A percentile compares a stretch with the other conserved stretches of the same genome.
Conservation (phyloP, 1,140 invertebrate genomes). For the Apis dorsata region DNA sequence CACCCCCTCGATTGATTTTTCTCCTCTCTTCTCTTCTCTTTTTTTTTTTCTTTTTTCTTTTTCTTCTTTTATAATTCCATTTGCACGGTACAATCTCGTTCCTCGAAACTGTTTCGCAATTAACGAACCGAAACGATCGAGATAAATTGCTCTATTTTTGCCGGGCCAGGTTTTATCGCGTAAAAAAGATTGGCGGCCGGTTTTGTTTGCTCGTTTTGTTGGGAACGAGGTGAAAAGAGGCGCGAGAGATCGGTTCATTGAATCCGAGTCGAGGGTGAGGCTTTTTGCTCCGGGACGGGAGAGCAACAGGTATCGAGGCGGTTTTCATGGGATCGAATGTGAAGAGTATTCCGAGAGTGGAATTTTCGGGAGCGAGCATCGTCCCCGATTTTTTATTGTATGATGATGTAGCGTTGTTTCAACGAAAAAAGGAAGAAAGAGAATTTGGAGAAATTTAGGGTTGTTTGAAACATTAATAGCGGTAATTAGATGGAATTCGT, state of each 20-base stretch:
- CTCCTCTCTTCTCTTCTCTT: no score
- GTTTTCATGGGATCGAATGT: not conserved
- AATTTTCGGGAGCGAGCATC: no score
- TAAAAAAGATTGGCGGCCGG: no score
- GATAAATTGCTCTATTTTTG: conserved; percentile 1
- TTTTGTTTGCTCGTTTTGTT: not conserved
- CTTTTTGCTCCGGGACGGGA: not conserved
- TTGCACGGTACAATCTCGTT: not conserved
- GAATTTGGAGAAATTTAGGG: no score
- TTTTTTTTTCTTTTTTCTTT: not conserved
- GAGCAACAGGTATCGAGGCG: not conserved
- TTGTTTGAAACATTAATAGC: no score
- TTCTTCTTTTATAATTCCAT: not conserved
- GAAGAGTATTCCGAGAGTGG: not conserved
- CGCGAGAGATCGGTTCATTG: conserved; percentile 12
- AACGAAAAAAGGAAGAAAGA: no score
- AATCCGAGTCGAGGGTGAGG: not conserved
- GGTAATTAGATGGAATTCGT: no score
- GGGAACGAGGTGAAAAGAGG: not conserved
- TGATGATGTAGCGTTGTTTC: no score
- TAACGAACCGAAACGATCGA: conserved; percentile 13
- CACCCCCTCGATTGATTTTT: not conserved
- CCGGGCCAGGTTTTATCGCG: not conserved
- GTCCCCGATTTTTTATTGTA: no score
- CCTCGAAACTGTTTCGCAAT: not conserved